A percentile compares a stretch with the other conserved stretches of the same genome.
Conservation (phyloP, 2,888 invertebrate genomes). For the Monoplex corrugatus region DNA sequence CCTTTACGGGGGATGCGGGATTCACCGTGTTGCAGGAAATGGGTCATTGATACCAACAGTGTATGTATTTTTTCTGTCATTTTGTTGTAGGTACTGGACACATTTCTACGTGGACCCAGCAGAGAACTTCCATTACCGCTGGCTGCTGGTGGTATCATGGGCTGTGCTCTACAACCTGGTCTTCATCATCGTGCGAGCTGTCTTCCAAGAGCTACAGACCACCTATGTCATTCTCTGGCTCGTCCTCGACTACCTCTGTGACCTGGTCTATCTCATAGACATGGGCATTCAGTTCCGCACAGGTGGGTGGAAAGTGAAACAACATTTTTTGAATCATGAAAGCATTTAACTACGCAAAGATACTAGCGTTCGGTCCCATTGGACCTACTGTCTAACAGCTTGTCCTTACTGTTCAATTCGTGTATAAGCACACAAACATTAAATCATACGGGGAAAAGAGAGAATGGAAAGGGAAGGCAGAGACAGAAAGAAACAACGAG, state of each 20-base stretch:
- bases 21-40: too few relatives aligned
- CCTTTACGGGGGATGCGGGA: too few relatives aligned
- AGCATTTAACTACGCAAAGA: too few relatives aligned
- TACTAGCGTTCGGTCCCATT: too few relatives aligned
- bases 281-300: slow-evolving; percentile 93
- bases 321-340: too few relatives aligned
- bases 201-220: slow-evolving; percentile 95
- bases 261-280: slow-evolving; percentile 92
- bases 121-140: slow-evolving; percentile 91
- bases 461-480: not conserved
- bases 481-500: not conserved
- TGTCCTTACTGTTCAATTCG: too few relatives aligned
- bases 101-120: slow-evolving; percentile 88
- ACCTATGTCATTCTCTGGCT: slow-evolving; percentile 88
- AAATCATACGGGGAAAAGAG: not conserved
- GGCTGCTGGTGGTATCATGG: slow-evolving; percentile 92
- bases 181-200: slow-evolving; percentile 93
- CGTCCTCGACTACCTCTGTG: slow-evolving; percentile 92
- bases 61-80: too few relatives aligned
- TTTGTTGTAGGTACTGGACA: slow-evolving; percentile 76
- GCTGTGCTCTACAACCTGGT: slow-evolving; percentile 95
- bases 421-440: too few relatives aligned
- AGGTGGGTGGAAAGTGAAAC: slow-evolving; percentile 87
- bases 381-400: too few relatives aligned
- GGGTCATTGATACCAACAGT: too few relatives aligned